Conservation (phyloP, 2,797 vertebrate genomes). For the Avahi laniger region DNA sequence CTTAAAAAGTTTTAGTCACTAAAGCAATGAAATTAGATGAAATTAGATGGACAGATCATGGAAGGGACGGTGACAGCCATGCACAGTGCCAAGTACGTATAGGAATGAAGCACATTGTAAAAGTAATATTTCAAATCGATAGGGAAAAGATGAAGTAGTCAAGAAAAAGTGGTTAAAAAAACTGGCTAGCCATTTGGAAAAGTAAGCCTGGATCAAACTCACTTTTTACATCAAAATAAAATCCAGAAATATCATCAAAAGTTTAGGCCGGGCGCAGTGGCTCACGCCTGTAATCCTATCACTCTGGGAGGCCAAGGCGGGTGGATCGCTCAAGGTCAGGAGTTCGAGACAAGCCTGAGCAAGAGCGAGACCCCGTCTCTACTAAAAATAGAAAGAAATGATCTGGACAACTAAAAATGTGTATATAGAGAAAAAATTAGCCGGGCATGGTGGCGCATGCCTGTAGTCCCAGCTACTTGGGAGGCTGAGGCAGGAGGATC, state of each 20-base stretch:
- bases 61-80: neutral
- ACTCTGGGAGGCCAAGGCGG: no score
- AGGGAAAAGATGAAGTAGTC: neutral
- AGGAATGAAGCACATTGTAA: neutral
- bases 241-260: slow-evolving; percentile 51
- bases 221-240: slow-evolving; percentile 58
- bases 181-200: neutral
- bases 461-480: no score
- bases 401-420: no score
- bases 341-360: no score
- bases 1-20: neutral
- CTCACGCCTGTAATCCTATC: no score
- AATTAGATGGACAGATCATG: neutral
- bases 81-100: neutral
- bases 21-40: neutral
- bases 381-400: no score
- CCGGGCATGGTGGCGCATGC: no score
- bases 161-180: neutral
- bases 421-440: no score
- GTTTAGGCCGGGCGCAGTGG: neutral
- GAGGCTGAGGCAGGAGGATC: no score
- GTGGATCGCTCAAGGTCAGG: no score
- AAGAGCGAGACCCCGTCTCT: no score
- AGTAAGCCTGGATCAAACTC: neutral
- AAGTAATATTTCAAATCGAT: neutral